Evolutionary conservation across 2,797 vertebrate species (phyloP), one percentile per base, ranked within the genome.

Genomic region (Microctenopoma lineatum): DNA sequence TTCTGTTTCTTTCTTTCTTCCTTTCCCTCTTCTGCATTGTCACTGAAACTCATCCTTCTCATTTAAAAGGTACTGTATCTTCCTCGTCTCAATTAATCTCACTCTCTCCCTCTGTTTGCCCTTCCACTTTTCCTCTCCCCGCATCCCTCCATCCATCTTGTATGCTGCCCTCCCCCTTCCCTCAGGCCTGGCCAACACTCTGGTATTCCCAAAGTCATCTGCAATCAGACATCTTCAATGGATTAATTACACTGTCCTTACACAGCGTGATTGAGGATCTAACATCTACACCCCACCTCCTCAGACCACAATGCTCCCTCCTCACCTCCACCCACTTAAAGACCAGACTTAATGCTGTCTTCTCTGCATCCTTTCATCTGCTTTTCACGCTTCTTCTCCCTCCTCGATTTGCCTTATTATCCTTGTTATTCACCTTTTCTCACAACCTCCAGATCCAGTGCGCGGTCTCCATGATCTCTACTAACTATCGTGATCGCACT

Each of bases 171-270:
- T 59, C 82, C 59, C 74, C 69, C 65, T 73, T 70, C 84, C 83
- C 84, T 71, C 77, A 53, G 84, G 79, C 77, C 86, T 62, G 54
- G 76, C 74, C 78, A 74, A 75, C 81, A 74, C 87, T 89, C 84
- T 61, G 75, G 84, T 91, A 89, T 92, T 92, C 88, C 84, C 90
- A 93, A 93, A 93, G 93, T 93, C 93, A 94, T 92, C 93, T 90
- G 89, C 90, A 93, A 95, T 94, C 94, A 93, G 92, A 86, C 90
- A 93, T 92, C 92, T 93, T 92, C 92, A 91, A 90, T 92, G 91
- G 93, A 94, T 95, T 93, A 93, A 94, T 94, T 92, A 92, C 90
- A 91, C 84, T 87, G 87, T 91, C 89, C 87, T 87, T 87, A 86
- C 86, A 75, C 85, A 34, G 84, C 85, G 89, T 93, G 91, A 91